Base-by-base conservation (phyloP, 1,140 invertebrate genomes). In the Aphidius gifuensis region DNA sequence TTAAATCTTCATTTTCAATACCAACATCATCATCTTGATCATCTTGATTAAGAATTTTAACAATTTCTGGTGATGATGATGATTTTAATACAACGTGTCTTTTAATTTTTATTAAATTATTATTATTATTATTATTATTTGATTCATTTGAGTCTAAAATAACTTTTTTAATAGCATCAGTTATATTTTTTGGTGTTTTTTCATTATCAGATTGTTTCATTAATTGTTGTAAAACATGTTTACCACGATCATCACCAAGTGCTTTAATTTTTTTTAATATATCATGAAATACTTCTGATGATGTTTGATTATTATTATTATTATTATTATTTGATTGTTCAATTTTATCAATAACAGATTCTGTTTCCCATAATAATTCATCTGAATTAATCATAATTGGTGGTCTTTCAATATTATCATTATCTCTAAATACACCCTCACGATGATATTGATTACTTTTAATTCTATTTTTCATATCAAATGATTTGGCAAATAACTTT, bases 21-120 rank as follows among this genome's bases (percentile, higher is more conserved):
- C 83, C 87, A 42, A 79, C 80, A 68, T 88, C 82, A 46, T 82
- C 82, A 0, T 84, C 83, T 60, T 85, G 84, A 54, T 88, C 87
- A 50, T 87, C 86, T 44, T 87, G 79, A 64, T 82, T 76, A 50
- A 82, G 85, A 2, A 87, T 67, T 40, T 81, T 65, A 16, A 75
- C 72, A 39, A 72, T 61, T 3, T 32, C 23, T 32, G 23, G 23
- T 32, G 23, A 32, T 32, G 23, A 56, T 68, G 75, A 75, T 66
- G 80, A 71, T 59, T 70, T 62, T 70, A 83, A 59, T 62, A 78
- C 54, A 67, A 81, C 46, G 44, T 80, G 74, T n/a, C 79, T 66
- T 61, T 60, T 62, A 3, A 55, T 45, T 72, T 73, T 49, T 21
- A 32, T 47, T 11, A 8, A 53, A 55, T 43, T 42, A 5, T 9